Evolutionary conservation across 2,888 invertebrate species (phyloP), one percentile per base, ranked within the genome.

Genomic region (Gastracanthus pulcherrimus): DNA sequence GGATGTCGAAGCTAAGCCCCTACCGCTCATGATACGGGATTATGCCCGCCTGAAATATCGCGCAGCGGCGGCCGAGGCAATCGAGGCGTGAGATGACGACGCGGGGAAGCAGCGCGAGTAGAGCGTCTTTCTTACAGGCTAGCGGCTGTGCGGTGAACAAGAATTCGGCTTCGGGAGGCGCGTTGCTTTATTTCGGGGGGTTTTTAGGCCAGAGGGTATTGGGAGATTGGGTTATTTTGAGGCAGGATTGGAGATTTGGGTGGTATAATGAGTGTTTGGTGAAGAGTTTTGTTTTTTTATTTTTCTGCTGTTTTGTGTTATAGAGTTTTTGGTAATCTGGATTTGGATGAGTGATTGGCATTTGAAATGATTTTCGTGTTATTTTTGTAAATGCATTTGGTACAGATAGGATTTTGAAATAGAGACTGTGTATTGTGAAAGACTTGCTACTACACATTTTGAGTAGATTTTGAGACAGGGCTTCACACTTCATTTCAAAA

Each of bases 1-100:
- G 87, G 87, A 80, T 88, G 89, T 89, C 89, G 87, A 87, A 86
- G 87, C 86, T 89, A 88, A 90, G 88, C 88, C 85, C 82, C n/a
- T n/a, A n/a, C n/a, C 87, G 87, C 88, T 84, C 88, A 87, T 90
- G 90, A 90, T 90, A 90, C 84, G 86, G 88, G 88, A 89, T 90
- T 90, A 89, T 85, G 85, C 86, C 83, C 86, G 88, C 85, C 87
- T 89, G 90, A 89, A 89, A 89, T 90, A 89, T 89, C 85, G 82
- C 84, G 74, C 31, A 36, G 62, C 38, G 58, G 60, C 16, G 51
- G 36, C 64, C 13, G 74, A 36, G 71, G 9, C 36, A 69, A 71
- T 72, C 76, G 76, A 66, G 69, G 76, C 76, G 70, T 55, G 77
- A 69, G 60, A 81, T 77, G 69, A 64, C 71, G n/a, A n/a, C n/a